Conservation (phyloP, 2,113 vertebrate species). For the Sinocyclocheilus grahami region DNA sequence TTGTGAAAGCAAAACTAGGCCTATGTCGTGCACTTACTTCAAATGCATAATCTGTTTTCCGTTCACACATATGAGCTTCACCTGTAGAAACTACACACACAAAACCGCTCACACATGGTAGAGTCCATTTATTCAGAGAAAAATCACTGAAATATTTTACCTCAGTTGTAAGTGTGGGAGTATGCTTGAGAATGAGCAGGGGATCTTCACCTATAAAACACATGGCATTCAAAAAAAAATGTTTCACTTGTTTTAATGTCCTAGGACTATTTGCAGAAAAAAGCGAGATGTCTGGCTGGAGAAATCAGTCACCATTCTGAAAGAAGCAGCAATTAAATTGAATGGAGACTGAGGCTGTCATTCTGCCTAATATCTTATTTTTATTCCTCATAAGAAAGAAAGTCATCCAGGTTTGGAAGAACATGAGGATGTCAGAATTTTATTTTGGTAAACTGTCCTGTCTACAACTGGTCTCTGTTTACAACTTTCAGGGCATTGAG, state of each 20-base stretch:
- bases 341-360: not conserved
- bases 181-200: conserved; percentile 78
- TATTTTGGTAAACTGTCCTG: not conserved
- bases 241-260: not conserved
- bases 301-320: not conserved
- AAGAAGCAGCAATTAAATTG: not conserved
- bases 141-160: conserved; percentile 63
- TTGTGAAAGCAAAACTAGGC: too few species aligned
- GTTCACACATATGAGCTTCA: conserved; percentile 67
- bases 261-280: not conserved
- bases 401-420: not conserved
- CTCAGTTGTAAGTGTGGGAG: conserved; percentile 82
- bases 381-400: not conserved
- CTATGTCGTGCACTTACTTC: conserved; percentile 79
- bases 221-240: not conserved
- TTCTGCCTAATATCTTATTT: not conserved
- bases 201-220: conserved; percentile 83
- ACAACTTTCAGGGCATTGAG: not conserved
- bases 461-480: not conserved
- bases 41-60: conserved; percentile 92
- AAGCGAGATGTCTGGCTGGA: not conserved
- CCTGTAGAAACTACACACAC: conserved; percentile 27
- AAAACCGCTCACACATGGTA: not conserved
- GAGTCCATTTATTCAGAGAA: not conserved
- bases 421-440: not conserved